These are phyloP conservation scores for Goniozus legneri DNA, from an alignment of 1,140 invertebrate species.

Conservation along the genomic window DNA sequence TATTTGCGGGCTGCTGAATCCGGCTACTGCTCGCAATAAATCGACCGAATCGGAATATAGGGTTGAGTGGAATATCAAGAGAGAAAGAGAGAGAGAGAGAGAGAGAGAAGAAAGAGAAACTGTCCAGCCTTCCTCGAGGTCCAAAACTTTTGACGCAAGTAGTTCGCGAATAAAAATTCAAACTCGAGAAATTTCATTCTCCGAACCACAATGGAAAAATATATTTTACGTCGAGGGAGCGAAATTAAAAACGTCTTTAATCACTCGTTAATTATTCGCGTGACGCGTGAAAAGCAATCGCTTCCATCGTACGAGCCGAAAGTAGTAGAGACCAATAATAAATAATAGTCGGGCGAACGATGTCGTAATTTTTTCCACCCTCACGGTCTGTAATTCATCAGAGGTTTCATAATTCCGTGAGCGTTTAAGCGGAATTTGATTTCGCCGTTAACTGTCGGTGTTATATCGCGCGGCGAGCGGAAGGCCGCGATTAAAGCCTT, in stretches of 20 bases:
- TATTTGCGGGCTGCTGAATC: slow-evolving; percentile 14
- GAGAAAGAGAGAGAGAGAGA: neutral
- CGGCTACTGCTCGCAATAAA: slow-evolving; percentile 7
- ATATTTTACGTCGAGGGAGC: too few species aligned
- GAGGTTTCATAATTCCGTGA: slow-evolving; percentile 11
- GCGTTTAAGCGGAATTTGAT: slow-evolving; percentile 5
- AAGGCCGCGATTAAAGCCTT: slow-evolving; percentile 7
- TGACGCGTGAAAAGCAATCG: too few species aligned
- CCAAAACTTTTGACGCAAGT: slow-evolving; percentile 5
- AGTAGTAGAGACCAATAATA: too few species aligned
- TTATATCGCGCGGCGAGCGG: slow-evolving; percentile 14
- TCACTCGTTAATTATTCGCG: too few species aligned
- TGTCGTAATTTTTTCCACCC: slow-evolving; percentile 10
- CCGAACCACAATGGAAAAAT: too few species aligned
- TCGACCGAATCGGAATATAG: neutral
- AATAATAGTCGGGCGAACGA: too few species aligned
- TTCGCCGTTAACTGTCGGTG: slow-evolving; percentile 10
- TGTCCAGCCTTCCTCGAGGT: neutral
- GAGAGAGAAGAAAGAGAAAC: neutral
- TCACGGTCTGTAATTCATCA: slow-evolving; percentile 12
- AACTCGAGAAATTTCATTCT: too few species aligned
- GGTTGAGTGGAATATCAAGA: neutral
- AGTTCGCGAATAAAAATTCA: too few species aligned
- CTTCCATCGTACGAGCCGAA: too few species aligned
- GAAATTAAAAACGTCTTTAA: too few species aligned